A percentile compares a stretch with the other conserved stretches of the same genome.
Evolutionary conservation across 2,113 vertebrate genomes (phyloP).

Genomic region (Herpetotheres cachinnans): DNA sequence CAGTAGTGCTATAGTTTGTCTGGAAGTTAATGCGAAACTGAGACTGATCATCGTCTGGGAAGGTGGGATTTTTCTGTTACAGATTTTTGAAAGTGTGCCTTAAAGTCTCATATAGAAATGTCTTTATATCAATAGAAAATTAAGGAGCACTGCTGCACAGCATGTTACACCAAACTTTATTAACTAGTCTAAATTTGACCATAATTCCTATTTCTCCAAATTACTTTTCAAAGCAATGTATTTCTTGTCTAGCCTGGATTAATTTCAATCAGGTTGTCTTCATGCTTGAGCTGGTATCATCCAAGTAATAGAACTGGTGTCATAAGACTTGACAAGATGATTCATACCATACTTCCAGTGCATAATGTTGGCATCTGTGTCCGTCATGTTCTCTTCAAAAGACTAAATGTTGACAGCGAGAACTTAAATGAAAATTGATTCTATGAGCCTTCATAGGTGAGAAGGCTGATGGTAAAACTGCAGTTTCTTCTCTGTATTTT

Average conservation of each 20-base stretch:
- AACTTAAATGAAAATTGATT: not conserved
- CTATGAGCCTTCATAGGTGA: not conserved
- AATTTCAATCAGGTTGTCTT: not conserved
- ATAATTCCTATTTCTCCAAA: not conserved
- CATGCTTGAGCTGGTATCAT: not conserved
- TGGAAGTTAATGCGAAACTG: not conserved
- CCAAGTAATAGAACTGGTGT: not conserved
- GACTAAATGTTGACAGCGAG: not conserved
- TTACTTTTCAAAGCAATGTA: not conserved
- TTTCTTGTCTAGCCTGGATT: not conserved
- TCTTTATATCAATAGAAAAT: not conserved
- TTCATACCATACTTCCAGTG: not conserved
- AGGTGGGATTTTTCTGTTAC: not conserved
- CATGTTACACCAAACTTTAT: not conserved
- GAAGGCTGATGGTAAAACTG: not conserved
- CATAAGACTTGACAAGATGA: not conserved
- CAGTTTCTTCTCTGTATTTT: not conserved
- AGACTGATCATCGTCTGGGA: not conserved
- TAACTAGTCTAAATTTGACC: not conserved
- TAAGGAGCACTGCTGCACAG: not conserved
- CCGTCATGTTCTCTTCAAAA: not conserved
- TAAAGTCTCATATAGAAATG: not conserved
- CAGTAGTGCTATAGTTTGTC: not conserved
- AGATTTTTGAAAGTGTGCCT: not conserved
- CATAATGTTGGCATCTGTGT: not conserved